Evolutionary conservation across 2,888 invertebrate genomes (phyloP).

Genomic region (Desoria tigrina): DNA sequence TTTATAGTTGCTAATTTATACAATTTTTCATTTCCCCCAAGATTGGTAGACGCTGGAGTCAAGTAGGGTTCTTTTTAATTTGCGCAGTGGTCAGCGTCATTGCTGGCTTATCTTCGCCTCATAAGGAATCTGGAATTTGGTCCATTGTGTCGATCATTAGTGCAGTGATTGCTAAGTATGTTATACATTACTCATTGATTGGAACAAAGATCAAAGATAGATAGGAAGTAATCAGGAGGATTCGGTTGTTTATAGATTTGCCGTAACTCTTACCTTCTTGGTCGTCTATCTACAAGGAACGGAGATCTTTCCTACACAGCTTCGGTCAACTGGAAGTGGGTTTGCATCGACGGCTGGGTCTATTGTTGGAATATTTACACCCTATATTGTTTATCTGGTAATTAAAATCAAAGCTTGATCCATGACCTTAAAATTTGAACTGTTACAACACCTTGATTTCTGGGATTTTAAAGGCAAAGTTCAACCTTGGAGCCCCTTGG

Average conservation of each 20-base stretch:
- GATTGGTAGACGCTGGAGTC: slow-evolving; percentile 61
- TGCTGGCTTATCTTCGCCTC: slow-evolving; percentile 25
- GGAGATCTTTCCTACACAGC: slow-evolving; percentile 68
- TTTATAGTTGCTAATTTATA: too few relatives aligned
- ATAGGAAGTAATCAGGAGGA: too few relatives aligned
- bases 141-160: slow-evolving; percentile 24
- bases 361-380: slow-evolving; percentile 63
- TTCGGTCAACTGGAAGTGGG: slow-evolving; percentile 67
- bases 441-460: too few relatives aligned
- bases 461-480: slow-evolving; percentile 41
- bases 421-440: background rate
- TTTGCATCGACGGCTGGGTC: slow-evolving; percentile 64
- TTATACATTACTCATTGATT: background rate
- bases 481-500: slow-evolving; percentile 39
- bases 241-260: slow-evolving; percentile 25
- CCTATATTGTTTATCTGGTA: slow-evolving; percentile 66
- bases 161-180: slow-evolving; percentile 40
- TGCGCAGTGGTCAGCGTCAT: slow-evolving; percentile 57
- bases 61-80: slow-evolving; percentile 36
- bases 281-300: slow-evolving; percentile 62
- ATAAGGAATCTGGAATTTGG: background rate
- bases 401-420: slow-evolving; percentile 8
- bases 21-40: too few relatives aligned
- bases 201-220: too few relatives aligned
- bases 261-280: slow-evolving; percentile 63